Evolutionary conservation across 2,888 invertebrate species (phyloP), one percentile per base, ranked within the genome.

Genomic region (Amblyteles armatorius): DNA sequence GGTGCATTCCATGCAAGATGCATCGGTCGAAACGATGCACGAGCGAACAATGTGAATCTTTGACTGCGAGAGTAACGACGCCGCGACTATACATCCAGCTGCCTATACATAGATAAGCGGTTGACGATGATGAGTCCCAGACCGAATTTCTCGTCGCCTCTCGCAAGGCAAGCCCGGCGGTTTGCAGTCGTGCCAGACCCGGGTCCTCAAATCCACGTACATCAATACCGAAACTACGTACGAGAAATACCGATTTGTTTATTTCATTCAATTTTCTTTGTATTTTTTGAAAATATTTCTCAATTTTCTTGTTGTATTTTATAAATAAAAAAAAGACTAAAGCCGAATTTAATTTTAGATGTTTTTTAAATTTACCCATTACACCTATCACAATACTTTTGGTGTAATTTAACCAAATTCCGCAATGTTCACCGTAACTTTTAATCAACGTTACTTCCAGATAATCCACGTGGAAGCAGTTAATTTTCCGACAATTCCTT

Each of bases 141-240:
- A 19, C 60, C 69, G 78, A 60, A 50, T 69, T 69, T 63, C 78
- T 50, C 60, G 69, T 48, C n/a, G 36, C 16, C 13, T 26, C 33
- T 2, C 11, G 6, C 50, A 40, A 40, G 19, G 1, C 52, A 40
- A 57, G 52, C 82, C 60, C 77, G 29, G 26, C 73, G 29, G 29
- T 63, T 68, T 72, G 80, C 67, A n/a, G 29, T 36, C 50, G 76
- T 86, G 84, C 84, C 86, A 86, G 55, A 71, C 26, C 52, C 44
- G 36, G 48, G 68, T 69, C 78, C 13, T 57, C 13, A n/a, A 16
- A 22, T 29, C 29, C 5, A 50, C 22, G 22, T 9, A 19, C 55
- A 55, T 55, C 2, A 33, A 44, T 36, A 78, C 74, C 78, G 63
- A 80, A 83, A 65, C 11, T 22, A 19, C 19, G 19, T 50, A 13